Conservation (phyloP, 1,140 invertebrate species). For the Cydia pomonella region DNA sequence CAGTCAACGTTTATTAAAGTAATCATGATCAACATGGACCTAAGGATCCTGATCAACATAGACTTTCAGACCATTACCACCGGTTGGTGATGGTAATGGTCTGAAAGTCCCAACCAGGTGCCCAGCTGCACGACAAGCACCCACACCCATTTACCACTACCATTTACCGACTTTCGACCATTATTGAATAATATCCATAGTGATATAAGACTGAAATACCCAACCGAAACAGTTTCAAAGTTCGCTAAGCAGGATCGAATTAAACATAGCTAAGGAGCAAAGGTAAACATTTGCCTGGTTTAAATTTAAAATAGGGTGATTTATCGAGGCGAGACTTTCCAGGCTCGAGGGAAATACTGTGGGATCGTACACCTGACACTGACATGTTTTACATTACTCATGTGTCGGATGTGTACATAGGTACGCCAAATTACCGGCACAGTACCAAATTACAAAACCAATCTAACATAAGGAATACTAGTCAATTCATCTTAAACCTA, state of each 20-base stretch:
- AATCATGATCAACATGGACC: too few species aligned
- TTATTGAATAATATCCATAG: too few species aligned
- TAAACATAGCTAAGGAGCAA: conserved; percentile 13
- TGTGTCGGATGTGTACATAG: conserved; percentile 7
- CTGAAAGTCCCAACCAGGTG: too few species aligned
- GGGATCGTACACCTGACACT: conserved; percentile 15
- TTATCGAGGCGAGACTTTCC: conserved; percentile 8
- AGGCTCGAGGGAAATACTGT: conserved; percentile 13
- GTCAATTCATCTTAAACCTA: too few species aligned
- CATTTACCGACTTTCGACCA: too few species aligned
- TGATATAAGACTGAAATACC: not conserved
- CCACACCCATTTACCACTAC: too few species aligned
- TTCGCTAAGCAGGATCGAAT: not conserved
- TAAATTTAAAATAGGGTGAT: conserved; percentile 12
- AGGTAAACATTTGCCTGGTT: conserved; percentile 19
- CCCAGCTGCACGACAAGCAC: too few species aligned
- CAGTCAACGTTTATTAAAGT: too few species aligned
- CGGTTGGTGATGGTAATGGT: too few species aligned
- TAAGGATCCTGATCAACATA: too few species aligned
- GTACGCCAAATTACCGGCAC: not conserved
- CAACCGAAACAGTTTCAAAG: not conserved
- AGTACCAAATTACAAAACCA: not conserved
- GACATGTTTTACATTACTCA: conserved; percentile 19
- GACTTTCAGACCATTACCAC: too few species aligned
- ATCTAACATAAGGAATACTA: not conserved